These are phyloP conservation scores for Sciaenops ocellatus DNA, from an alignment of 2,797 vertebrate species.

Conservation along the genomic window DNA sequence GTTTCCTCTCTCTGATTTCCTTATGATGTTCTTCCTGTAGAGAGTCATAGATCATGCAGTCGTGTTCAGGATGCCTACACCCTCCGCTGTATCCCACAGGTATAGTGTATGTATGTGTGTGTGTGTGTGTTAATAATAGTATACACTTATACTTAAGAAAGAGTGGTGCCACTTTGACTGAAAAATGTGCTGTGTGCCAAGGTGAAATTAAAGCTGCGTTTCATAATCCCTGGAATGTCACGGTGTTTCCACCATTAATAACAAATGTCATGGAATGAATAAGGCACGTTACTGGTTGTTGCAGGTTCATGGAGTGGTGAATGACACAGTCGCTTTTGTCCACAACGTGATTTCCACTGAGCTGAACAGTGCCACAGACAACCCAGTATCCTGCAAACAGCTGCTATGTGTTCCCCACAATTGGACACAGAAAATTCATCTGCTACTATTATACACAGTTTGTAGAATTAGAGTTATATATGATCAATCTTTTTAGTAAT, in stretches of 20 bases:
- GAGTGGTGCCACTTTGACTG: neutral
- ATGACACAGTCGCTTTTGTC: slow-evolving; percentile 39
- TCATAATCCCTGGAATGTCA: neutral
- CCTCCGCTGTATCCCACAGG: slow-evolving; percentile 67
- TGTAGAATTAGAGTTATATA: no score
- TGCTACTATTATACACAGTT: no score
- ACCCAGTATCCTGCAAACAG: slow-evolving; percentile 39
- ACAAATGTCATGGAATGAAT: neutral
- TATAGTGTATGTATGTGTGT: slow-evolving; percentile 25
- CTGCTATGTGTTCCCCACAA: no score
- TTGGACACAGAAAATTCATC: no score
- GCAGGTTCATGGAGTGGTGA: slow-evolving; percentile 46
- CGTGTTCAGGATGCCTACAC: slow-evolving; percentile 65
- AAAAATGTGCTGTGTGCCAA: neutral
- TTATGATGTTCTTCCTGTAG: slow-evolving; percentile 31
- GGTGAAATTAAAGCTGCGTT: neutral
- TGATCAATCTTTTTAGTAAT: no score
- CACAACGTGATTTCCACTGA: slow-evolving; percentile 55
- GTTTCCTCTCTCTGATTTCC: slow-evolving; percentile 3
- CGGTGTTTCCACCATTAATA: neutral
- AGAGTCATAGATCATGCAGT: slow-evolving; percentile 55
- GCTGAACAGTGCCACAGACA: slow-evolving; percentile 64
- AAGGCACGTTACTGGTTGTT: neutral
- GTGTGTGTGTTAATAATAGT: neutral
- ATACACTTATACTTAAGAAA: neutral